Percentiles rank a stretch among this genome's conserved stretches.
phyloP scores from a whole-genome alignment of 2,888 invertebrate species.

The Eristalis intricaria region DNA sequence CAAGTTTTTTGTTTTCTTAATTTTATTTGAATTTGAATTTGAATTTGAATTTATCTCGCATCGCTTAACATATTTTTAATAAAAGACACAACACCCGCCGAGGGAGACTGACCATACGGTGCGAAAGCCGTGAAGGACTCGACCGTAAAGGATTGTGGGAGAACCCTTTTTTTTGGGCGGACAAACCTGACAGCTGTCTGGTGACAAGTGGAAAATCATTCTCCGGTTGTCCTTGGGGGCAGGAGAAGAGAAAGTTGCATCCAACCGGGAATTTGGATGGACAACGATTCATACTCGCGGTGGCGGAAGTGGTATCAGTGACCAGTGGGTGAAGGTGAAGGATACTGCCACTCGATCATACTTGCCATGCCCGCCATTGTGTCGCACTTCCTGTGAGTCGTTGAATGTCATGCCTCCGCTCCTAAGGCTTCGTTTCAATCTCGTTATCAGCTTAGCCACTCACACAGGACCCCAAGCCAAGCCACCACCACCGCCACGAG shows the following conservation, averaged over 20 bases:
- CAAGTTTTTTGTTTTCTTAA: not conserved
- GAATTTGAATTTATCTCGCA: not conserved
- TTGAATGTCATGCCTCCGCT: too few relatives aligned
- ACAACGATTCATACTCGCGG: too few relatives aligned
- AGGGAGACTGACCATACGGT: not conserved
- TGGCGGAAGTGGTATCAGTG: too few relatives aligned
- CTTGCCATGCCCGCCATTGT: too few relatives aligned
- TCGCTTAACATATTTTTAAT: slow-evolving; percentile 19
- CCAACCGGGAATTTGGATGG: too few relatives aligned
- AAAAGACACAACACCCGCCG: not conserved
- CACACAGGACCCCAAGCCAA: not conserved
- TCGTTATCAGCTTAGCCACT: not conserved
- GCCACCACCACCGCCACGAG: not conserved
- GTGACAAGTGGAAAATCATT: not conserved
- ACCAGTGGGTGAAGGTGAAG: too few relatives aligned
- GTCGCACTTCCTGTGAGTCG: too few relatives aligned
- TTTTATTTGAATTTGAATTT: not conserved
- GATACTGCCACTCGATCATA: too few relatives aligned
- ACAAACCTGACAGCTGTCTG: not conserved
- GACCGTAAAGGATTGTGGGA: not conserved
- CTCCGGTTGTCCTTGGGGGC: not conserved
- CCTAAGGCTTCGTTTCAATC: not conserved
- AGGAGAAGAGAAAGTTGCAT: not conserved
- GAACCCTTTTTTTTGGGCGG: not conserved
- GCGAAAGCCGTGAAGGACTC: not conserved